Percentiles rank a stretch among this genome's conserved stretches.
These are phyloP conservation scores for Pantelozetes paolii DNA, from an alignment of 2,888 invertebrate genomes.

Conservation along the genomic window DNA sequence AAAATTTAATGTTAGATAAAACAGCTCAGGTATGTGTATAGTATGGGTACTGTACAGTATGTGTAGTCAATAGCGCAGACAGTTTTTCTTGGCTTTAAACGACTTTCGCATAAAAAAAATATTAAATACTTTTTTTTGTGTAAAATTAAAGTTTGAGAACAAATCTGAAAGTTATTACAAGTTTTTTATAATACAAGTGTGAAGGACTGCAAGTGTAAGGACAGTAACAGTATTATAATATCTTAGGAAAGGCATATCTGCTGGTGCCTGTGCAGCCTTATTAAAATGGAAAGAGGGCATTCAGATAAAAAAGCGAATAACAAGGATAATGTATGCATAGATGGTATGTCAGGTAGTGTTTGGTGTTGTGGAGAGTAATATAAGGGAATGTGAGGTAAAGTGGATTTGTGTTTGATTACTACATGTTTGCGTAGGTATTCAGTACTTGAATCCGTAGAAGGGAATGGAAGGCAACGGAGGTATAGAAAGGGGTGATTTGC, in stretches of 20 bases:
- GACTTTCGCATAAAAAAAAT: background rate
- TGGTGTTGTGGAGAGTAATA: background rate
- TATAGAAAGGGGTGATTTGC: background rate
- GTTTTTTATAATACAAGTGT: background rate
- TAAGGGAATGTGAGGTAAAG: constrained; percentile 5
- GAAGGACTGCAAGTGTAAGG: background rate
- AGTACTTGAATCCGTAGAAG: background rate
- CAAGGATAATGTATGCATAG: constrained; percentile 29
- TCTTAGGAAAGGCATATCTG: no score
- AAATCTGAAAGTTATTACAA: constrained; percentile 4
- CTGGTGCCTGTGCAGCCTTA: background rate
- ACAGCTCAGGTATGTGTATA: no score
- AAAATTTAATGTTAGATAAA: no score
- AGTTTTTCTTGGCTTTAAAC: no score
- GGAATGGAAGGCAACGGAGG: background rate
- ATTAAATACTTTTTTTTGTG: background rate
- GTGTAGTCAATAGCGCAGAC: no score
- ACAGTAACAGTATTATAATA: no score
- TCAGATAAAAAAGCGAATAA: constrained; percentile 1
- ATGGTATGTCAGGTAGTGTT: constrained; percentile 12
- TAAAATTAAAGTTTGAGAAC: background rate
- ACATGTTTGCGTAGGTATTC: constrained; percentile 2
- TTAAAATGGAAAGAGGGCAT: constrained; percentile 27
- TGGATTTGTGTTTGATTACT: constrained; percentile 7
- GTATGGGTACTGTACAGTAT: no score